These are phyloP conservation scores for Lytechinus variegatus DNA, from an alignment of 35 echinoderm and acorn worm species.

Conservation along the genomic window DNA sequence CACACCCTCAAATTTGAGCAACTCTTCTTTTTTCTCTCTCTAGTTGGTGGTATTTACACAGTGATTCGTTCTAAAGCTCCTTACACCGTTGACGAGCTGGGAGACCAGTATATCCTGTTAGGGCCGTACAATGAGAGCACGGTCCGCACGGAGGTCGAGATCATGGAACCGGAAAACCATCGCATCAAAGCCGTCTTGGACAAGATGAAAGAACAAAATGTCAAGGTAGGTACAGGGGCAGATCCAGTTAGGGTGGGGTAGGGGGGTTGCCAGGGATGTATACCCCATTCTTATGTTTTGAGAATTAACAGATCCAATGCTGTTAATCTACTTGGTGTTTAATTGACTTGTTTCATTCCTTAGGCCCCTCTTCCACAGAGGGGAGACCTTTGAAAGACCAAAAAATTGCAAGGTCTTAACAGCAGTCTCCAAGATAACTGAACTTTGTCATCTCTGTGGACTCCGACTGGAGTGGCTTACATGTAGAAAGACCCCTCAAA, in stretches of 20 bases:
- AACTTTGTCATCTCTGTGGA: too few species aligned
- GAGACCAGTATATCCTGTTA: conserved; percentile 83
- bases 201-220: conserved; percentile 77
- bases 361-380: too few species aligned
- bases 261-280: too few species aligned
- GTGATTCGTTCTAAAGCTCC: conserved; percentile 91
- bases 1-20: not conserved
- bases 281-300: too few species aligned
- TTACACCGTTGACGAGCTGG: conserved; percentile 86
- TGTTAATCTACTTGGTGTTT: too few species aligned
- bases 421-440: too few species aligned
- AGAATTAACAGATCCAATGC: too few species aligned
- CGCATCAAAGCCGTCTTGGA: conserved; percentile 67
- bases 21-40: not conserved
- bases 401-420: too few species aligned
- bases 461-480: too few species aligned
- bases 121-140: conserved; percentile 90
- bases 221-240: conserved; percentile 56
- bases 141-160: conserved; percentile 84
- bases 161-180: conserved; percentile 83
- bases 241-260: not conserved
- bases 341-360: too few species aligned
- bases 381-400: too few species aligned
- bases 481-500: too few species aligned
- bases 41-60: conserved; percentile 98